Evolutionary conservation across 2,113 vertebrate species (phyloP).

Genomic region (Austrofundulus limnaeus): DNA sequence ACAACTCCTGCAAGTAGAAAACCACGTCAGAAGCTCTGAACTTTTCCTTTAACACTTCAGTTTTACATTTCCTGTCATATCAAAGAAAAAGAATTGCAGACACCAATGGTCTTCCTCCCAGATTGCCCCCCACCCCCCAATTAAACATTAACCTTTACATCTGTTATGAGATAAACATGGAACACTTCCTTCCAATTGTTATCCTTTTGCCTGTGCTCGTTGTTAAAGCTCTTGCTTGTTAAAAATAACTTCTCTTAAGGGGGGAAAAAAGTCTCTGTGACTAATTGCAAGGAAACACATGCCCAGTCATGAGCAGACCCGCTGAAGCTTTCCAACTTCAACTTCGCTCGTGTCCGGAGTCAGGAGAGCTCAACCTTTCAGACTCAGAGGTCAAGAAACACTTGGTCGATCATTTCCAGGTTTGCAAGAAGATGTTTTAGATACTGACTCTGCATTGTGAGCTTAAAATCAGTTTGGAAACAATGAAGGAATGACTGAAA

Average conservation of each 20-base stretch:
- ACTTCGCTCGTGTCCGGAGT: constrained; percentile 38
- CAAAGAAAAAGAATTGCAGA: no score
- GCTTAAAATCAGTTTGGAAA: constrained; percentile 11
- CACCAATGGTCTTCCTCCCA: neutral
- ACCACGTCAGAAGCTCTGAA: no score
- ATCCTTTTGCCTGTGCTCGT: constrained; percentile 35
- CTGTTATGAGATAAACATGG: constrained; percentile 23
- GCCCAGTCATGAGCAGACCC: constrained; percentile 36
- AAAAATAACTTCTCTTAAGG: constrained; percentile 65
- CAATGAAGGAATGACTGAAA: constrained; percentile 11
- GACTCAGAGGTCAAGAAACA: constrained; percentile 62
- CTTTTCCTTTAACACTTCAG: no score
- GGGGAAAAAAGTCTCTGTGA: constrained; percentile 47
- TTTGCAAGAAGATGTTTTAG: constrained; percentile 27
- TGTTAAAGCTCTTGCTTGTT: constrained; percentile 67
- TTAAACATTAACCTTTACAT: constrained; percentile 30
- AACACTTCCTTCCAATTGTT: constrained; percentile 73
- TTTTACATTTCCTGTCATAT: no score
- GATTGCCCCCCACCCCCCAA: constrained; percentile 7
- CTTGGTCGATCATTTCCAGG: constrained; percentile 55
- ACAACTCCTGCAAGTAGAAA: no score
- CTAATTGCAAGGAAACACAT: constrained; percentile 68
- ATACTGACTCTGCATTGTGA: constrained; percentile 11
- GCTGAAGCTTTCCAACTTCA: constrained; percentile 37
- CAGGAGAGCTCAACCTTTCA: constrained; percentile 27